Conservation (phyloP, 2,888 invertebrate species). For the Thysanoteuthis rhombus region DNA sequence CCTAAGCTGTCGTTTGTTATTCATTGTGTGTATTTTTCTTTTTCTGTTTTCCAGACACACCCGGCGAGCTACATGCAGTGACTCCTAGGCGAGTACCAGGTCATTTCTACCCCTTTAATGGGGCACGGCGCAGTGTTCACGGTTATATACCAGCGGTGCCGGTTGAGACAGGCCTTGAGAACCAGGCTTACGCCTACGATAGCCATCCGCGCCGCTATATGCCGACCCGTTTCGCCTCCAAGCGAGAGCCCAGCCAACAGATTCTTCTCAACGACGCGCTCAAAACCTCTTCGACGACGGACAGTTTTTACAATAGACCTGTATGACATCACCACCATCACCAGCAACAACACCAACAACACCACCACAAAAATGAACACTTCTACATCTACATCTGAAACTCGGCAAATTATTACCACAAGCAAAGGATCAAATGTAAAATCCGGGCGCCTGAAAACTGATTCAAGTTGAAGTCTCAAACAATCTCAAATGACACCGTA, state of each 20-base stretch:
- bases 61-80: conserved; percentile 20
- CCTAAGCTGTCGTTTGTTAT: too few species aligned
- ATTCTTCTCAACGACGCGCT: conserved; percentile 34
- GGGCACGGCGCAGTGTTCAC: conserved; percentile 29
- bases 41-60: background rate
- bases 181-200: conserved; percentile 39
- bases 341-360: too few species aligned
- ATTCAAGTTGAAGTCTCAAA: too few species aligned
- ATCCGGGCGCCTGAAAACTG: too few species aligned
- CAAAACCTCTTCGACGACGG: background rate
- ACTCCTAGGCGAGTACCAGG: conserved; percentile 16
- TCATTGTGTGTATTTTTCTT: background rate
- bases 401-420: background rate
- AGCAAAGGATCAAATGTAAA: too few species aligned
- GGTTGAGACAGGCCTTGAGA: conserved; percentile 35
- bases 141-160: conserved; percentile 35
- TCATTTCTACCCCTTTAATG: conserved; percentile 19
- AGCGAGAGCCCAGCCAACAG: conserved; percentile 33
- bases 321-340: conserved; percentile 29
- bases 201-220: conserved; percentile 36
- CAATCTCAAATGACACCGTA: too few species aligned
- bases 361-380: conserved; percentile 20
- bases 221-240: conserved; percentile 26
- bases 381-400: background rate
- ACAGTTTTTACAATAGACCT: conserved; percentile 27